Conservation (phyloP, 2,888 invertebrate species). For the Rugalucina vietnamica region DNA sequence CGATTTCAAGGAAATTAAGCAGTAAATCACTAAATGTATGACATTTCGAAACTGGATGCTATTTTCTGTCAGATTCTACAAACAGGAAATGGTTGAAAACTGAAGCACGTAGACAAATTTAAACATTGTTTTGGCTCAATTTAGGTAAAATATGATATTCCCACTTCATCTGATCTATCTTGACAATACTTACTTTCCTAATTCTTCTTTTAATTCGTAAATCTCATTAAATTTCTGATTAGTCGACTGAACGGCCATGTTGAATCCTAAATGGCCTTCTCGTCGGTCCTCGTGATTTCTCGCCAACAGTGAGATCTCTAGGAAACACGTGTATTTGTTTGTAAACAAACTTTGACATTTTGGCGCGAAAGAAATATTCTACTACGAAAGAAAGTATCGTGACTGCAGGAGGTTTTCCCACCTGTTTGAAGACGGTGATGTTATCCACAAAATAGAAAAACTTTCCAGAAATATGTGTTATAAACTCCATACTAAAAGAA, state of each 20-base stretch:
- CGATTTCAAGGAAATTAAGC: too few species aligned
- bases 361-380: too few species aligned
- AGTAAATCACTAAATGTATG: too few species aligned
- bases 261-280: constrained; percentile 82
- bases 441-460: too few species aligned
- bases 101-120: neutral
- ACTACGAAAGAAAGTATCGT: too few species aligned
- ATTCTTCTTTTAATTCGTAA: constrained; percentile 99
- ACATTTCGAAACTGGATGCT: constrained; percentile 9
- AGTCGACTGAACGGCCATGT: constrained; percentile 85
- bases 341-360: neutral
- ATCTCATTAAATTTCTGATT: constrained; percentile 99
- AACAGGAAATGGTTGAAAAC: constrained; percentile 26
- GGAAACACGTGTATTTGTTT: constrained; percentile 61
- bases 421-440: too few species aligned
- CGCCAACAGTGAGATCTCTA: constrained; percentile 60
- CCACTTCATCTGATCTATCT: neutral
- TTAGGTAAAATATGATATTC: neutral
- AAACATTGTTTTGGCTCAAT: neutral
- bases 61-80: constrained; percentile 32
- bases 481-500: too few species aligned
- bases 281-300: constrained; percentile 73
- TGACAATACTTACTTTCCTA: constrained; percentile 95
- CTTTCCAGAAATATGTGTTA: too few species aligned
- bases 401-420: too few species aligned